These are phyloP conservation scores for Hartigia nigra DNA, from an alignment of 2,888 invertebrate species.

Conservation along the genomic window DNA sequence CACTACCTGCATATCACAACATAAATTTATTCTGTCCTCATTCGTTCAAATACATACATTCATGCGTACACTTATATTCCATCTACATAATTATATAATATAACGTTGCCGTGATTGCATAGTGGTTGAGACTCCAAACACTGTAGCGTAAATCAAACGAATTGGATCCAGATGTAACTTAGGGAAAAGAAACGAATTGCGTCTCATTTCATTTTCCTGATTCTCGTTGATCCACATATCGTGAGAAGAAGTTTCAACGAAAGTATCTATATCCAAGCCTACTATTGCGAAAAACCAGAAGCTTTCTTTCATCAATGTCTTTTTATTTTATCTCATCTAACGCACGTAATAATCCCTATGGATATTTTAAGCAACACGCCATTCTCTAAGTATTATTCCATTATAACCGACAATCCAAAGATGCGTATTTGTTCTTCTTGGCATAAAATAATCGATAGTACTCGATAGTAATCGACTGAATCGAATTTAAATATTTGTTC, in stretches of 20 bases:
- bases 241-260: not conserved
- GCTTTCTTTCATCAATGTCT: not conserved
- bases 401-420: not conserved
- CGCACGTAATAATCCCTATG: not conserved
- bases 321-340: not conserved
- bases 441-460: not conserved
- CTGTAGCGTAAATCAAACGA: conserved; percentile 48
- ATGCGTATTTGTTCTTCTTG: not conserved
- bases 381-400: not conserved
- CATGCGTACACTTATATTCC: conserved; percentile 38
- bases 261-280: not conserved
- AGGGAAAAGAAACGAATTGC: not conserved
- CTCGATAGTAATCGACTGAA: not conserved
- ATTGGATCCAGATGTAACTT: not conserved
- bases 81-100: conserved; percentile 57
- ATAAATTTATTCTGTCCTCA: conserved; percentile 54
- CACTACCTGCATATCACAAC: conserved; percentile 66
- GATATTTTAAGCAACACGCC: not conserved
- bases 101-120: conserved; percentile 59
- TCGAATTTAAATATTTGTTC: not conserved
- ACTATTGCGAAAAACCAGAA: not conserved
- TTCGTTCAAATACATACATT: conserved; percentile 32
- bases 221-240: not conserved
- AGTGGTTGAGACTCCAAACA: conserved; percentile 60
- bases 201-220: not conserved